Evolutionary conservation across 2,888 invertebrate species (phyloP).

Genomic region (Adelphocoris suturalis): DNA sequence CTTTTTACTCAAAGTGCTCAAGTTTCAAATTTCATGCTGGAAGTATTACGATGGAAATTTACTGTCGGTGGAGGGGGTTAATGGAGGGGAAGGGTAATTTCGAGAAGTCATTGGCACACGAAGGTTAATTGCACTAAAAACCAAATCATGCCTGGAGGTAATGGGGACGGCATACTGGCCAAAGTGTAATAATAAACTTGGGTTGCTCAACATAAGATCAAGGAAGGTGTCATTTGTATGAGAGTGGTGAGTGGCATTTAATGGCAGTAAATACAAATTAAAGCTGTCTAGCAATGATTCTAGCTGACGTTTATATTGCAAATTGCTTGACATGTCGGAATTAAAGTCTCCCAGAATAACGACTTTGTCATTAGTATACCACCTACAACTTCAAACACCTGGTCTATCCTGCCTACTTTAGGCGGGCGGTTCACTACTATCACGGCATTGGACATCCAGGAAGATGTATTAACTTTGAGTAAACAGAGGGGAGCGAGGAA

Average conservation of each 20-base stretch:
- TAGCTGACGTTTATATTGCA: not conserved
- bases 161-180: not conserved
- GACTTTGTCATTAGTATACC: conserved; percentile 11
- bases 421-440: conserved; percentile 9
- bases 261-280: not conserved
- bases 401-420: conserved; percentile 6
- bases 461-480: not conserved
- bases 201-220: conserved; percentile 31
- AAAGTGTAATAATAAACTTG: not conserved
- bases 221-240: conserved; percentile 4
- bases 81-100: no score
- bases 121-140: conserved; percentile 13
- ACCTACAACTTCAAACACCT: not conserved
- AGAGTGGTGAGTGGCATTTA: conserved; percentile 44
- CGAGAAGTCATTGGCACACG: not conserved
- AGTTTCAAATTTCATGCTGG: no score
- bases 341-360: conserved; percentile 33
- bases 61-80: no score
- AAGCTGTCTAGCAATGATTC: not conserved
- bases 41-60: no score
- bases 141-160: conserved; percentile 42
- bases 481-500: not conserved
- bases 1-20: no score
- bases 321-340: conserved; percentile 3
- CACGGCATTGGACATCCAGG: not conserved